These are phyloP conservation scores for Vesta saturnalis DNA, from an alignment of 2,888 invertebrate genomes.

Conservation along the genomic window DNA sequence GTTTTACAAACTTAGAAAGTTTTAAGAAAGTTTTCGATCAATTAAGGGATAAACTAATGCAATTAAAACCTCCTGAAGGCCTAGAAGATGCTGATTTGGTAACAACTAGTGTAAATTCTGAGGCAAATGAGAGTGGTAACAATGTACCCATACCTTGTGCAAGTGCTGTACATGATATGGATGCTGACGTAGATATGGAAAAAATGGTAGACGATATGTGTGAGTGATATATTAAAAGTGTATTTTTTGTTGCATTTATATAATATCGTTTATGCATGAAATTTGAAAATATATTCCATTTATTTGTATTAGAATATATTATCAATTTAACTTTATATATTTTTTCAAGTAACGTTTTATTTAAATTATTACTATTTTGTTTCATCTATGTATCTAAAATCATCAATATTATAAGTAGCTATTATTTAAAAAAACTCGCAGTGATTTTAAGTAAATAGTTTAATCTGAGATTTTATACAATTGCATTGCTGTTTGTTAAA, in stretches of 20 bases:
- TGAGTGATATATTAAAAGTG: conserved; percentile 60
- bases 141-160: conserved; percentile 43
- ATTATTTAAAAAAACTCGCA: background rate
- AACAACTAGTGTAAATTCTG: conserved; percentile 27
- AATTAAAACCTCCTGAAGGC: conserved; percentile 82
- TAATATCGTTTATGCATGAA: conserved; percentile 13
- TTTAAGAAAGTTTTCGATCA: conserved; percentile 65
- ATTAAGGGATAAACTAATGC: conserved; percentile 85
- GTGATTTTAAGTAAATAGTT: background rate
- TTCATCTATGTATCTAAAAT: conserved; percentile 14
- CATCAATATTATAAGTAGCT: background rate
- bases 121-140: conserved; percentile 41
- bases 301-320: conserved; percentile 27
- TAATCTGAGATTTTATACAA: background rate
- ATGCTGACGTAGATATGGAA: conserved; percentile 79
- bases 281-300: conserved; percentile 30
- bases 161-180: conserved; percentile 61
- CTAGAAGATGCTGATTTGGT: conserved; percentile 72
- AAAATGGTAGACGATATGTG: conserved; percentile 78
- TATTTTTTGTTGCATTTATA: conserved; percentile 33
- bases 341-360: conserved; percentile 19
- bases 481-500: conserved; percentile 1
- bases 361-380: conserved; percentile 25
- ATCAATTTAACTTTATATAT: conserved; percentile 19
- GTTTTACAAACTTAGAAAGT: conserved; percentile 57